Conservation (phyloP, 1,140 invertebrate genomes). For the Papilio dardanus region DNA sequence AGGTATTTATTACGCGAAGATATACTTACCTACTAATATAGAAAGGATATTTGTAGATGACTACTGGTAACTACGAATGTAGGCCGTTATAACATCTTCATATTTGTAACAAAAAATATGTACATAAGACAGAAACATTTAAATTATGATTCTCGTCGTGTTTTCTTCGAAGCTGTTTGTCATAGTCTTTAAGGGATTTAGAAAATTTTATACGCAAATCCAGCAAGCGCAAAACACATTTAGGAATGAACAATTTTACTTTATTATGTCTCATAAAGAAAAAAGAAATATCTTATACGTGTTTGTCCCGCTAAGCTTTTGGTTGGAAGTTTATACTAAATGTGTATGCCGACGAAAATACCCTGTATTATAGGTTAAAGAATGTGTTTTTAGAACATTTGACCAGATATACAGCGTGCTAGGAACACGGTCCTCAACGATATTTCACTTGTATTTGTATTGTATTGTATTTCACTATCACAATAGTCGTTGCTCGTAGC, state of each 20-base stretch:
- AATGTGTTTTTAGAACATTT: too few relatives aligned
- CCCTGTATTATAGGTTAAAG: too few relatives aligned
- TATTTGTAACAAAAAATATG: neutral
- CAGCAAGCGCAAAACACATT: slow-evolving; percentile 19
- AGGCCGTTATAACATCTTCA: neutral
- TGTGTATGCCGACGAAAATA: neutral
- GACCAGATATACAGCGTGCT: too few relatives aligned
- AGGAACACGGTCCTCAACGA: too few relatives aligned
- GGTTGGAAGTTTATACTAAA: neutral
- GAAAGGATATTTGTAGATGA: neutral
- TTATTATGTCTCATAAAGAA: slow-evolving; percentile 23
- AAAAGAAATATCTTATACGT: neutral
- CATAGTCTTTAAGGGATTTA: slow-evolving; percentile 23
- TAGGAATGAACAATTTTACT: slow-evolving; percentile 25
- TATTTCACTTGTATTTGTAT: too few relatives aligned
- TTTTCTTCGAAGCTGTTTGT: slow-evolving; percentile 20
- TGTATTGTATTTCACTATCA: too few relatives aligned
- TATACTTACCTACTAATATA: too few relatives aligned
- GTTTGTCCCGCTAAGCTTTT: neutral
- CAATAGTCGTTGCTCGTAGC: too few relatives aligned
- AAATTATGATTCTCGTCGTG: slow-evolving; percentile 19
- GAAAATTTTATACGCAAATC: slow-evolving; percentile 24
- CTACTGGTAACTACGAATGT: neutral
- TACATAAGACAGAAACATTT: neutral
- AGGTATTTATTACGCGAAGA: too few relatives aligned